Conservation (phyloP, 64 coral and sea anemone species). For the Stichodactyla mertensii region DNA sequence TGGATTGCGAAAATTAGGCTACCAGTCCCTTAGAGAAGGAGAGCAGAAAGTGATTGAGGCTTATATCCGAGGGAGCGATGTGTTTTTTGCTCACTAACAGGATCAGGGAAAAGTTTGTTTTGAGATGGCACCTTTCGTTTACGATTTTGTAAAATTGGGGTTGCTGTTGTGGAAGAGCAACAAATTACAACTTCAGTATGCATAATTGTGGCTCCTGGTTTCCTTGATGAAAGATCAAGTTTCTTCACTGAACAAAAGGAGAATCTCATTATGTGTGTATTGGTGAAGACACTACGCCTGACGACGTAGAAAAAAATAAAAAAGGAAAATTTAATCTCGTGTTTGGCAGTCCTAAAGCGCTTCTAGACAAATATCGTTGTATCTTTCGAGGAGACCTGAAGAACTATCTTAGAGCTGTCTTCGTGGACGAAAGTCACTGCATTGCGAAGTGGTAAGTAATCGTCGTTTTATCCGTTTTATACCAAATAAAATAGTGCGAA, state of each 20-base stretch:
- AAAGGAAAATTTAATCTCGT: slow-evolving; percentile 1
- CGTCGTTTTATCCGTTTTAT: too few relatives aligned
- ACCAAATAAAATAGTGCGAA: too few relatives aligned
- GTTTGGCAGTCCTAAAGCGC: slow-evolving; percentile 16
- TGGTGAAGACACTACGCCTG: not conserved
- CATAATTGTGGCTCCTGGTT: slow-evolving; percentile 37
- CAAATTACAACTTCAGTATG: not conserved
- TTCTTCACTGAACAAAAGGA: not conserved
- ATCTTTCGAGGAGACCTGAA: slow-evolving; percentile 11
- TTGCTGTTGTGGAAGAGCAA: too few relatives aligned
- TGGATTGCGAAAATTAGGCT: too few relatives aligned
- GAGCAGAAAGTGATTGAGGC: slow-evolving; percentile 40
- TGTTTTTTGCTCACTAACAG: slow-evolving; percentile 38
- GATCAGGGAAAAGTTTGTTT: slow-evolving; percentile 58
- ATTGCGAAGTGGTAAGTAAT: slow-evolving; percentile 33
- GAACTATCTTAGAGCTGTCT: slow-evolving; percentile 4
- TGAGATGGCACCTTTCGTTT: slow-evolving; percentile 22
- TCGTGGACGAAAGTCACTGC: slow-evolving; percentile 37
- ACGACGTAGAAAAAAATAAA: slow-evolving; percentile 1
- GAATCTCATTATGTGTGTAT: not conserved
- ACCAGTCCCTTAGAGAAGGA: slow-evolving; percentile 11
- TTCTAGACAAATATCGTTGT: not conserved
- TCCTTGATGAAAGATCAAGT: slow-evolving; percentile 61
- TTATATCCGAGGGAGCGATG: slow-evolving; percentile 33
- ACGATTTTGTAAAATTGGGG: not conserved